Base-by-base conservation (phyloP, 2,888 invertebrate genomes). In the Brenthis ino region DNA sequence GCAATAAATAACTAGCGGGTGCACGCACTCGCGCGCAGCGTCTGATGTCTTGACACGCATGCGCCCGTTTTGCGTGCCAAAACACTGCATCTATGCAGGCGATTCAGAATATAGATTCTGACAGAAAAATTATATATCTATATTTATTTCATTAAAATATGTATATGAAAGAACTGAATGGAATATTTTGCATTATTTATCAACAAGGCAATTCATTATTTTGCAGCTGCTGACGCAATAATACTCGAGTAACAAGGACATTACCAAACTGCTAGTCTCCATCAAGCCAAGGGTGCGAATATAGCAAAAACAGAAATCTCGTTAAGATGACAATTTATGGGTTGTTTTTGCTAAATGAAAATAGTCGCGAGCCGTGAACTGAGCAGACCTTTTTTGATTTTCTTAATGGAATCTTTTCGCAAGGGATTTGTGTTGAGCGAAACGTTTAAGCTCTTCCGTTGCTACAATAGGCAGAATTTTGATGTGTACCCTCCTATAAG, bases 251-350 rank as follows among this genome's bases (percentile, higher is more conserved):
- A 79, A 80, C 77, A 77, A 76, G 74, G 78, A 76, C 82, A 78
- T 82, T 81, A 85, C 80, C 79, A 72, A 83, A 84, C 80, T 64
- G 69, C 71, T 69, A 67, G 69, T 69, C 66, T 64, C 58, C 28
- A 64, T 81, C 79, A 78, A 86, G 84, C 84, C 82, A 82, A 82
- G 89, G 87, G 89, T 88, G 89, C 87, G 89, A 90, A 91, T 85
- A 81, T 83, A 85, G 88, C 91, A 90, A 91, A 92, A 92, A 91
- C 91, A 89, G 86, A 91, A 91, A 93, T 91, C 90, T 93, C 89
- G 91, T 93, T 92, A 91, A 91, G 92, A 92, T 93, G 93, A 92
- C 93, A 93, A 93, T 93, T 93, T 93, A 93, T 93, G 91, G 93
- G 86, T 90, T 93, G 93, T 92, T 93, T 93, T 93, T 93, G 91